Conservation (phyloP, 2,888 invertebrate genomes). For the Tupiocoris notatus region DNA sequence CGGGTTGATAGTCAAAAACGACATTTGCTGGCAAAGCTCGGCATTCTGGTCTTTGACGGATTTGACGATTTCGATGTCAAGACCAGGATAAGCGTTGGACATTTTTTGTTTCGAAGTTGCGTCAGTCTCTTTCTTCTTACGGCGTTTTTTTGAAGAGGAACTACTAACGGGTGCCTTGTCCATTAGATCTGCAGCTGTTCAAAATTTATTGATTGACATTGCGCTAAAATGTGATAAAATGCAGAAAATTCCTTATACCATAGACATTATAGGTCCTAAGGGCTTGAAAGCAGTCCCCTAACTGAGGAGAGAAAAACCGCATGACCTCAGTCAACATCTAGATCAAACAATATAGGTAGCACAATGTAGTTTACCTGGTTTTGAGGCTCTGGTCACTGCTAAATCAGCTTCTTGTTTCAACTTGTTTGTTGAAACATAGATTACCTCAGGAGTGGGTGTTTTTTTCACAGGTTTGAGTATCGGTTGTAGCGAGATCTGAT, state of each 20-base stretch:
- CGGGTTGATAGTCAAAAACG: slow-evolving; percentile 44
- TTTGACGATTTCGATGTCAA: slow-evolving; percentile 45
- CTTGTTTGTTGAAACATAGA: slow-evolving; percentile 62
- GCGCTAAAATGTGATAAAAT: no score
- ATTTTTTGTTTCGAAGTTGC: slow-evolving; percentile 10
- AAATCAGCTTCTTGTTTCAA: slow-evolving; percentile 43
- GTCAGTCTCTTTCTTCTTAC: slow-evolving; percentile 37
- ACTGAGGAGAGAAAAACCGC: no score
- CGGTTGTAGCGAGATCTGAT: slow-evolving; percentile 20
- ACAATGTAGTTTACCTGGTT: slow-evolving; percentile 11
- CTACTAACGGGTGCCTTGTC: background rate
- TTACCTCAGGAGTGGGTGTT: slow-evolving; percentile 54
- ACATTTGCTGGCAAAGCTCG: slow-evolving; percentile 41
- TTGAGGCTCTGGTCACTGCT: background rate
- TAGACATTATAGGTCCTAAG: no score
- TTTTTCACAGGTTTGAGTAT: slow-evolving; percentile 33
- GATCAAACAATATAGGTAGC: no score
- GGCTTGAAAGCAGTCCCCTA: no score
- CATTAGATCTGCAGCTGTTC: background rate
- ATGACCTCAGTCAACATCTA: no score
- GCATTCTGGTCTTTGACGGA: slow-evolving; percentile 19
- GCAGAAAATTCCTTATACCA: no score
- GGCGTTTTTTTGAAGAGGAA: slow-evolving; percentile 29
- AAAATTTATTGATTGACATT: no score
- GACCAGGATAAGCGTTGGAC: slow-evolving; percentile 41